phyloP scores from a whole-genome alignment of 2,113 vertebrate genomes.

The Uria aalge region DNA sequence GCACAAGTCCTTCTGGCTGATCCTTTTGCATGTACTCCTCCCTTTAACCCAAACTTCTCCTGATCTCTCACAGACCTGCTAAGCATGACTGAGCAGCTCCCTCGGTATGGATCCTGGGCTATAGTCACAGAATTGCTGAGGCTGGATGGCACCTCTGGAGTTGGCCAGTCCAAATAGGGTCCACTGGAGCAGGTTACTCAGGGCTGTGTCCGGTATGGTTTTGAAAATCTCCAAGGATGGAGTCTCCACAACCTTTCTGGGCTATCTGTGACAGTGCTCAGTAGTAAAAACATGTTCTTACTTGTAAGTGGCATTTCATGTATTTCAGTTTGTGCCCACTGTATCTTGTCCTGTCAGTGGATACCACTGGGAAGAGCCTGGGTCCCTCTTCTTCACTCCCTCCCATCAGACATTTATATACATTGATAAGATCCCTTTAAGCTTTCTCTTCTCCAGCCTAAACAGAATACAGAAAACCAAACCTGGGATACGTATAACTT shows the following conservation, averaged over 20 bases:
- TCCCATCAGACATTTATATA: background rate
- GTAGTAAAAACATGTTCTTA: background rate
- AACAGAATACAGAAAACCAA: background rate
- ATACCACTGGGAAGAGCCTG: background rate
- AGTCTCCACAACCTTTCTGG: background rate
- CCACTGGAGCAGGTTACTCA: background rate
- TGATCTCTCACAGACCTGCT: background rate
- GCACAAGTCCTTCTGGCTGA: background rate
- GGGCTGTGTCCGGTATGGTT: background rate
- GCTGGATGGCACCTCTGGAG: background rate
- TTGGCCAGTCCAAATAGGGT: background rate
- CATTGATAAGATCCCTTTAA: background rate
- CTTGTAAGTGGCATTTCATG: background rate
- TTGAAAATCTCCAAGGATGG: background rate
- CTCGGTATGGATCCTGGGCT: background rate
- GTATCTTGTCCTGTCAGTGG: background rate
- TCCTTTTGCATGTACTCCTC: background rate
- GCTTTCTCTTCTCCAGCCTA: background rate
- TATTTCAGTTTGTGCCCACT: background rate
- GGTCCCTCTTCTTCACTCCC: background rate
- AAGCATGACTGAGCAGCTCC: background rate
- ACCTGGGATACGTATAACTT: background rate
- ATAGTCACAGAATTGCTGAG: background rate
- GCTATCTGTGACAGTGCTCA: background rate
- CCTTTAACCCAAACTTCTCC: background rate